Percentiles rank a stretch among this genome's conserved stretches.
Evolutionary conservation across 2,113 vertebrate species (phyloP).

Genomic region (Gambusia holbrooki): DNA sequence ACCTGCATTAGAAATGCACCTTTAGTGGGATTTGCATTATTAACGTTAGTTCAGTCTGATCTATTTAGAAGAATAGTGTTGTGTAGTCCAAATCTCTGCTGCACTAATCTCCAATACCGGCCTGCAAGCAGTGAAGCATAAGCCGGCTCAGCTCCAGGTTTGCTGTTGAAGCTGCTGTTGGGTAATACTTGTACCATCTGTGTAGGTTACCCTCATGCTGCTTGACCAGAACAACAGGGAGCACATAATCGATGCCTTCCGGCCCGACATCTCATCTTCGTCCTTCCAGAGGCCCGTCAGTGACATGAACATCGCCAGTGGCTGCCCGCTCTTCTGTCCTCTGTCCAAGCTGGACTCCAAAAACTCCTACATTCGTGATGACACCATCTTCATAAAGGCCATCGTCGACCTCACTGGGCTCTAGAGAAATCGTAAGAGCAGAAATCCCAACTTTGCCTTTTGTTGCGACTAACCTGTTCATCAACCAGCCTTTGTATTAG

Average conservation of each 20-base stretch:
- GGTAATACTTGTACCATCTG: slow-evolving; percentile 11
- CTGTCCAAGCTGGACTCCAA: slow-evolving; percentile 92
- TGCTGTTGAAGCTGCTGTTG: slow-evolving; percentile 6
- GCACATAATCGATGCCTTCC: slow-evolving; percentile 96
- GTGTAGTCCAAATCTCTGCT: not conserved
- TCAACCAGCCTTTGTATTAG: slow-evolving; percentile 21
- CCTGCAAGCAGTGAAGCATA: not conserved
- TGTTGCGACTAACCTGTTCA: slow-evolving; percentile 37
- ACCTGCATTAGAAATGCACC: too few relatives aligned
- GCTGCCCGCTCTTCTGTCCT: slow-evolving; percentile 96
- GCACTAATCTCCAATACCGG: not conserved
- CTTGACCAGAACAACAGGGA: slow-evolving; percentile 97
- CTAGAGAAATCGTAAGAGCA: slow-evolving; percentile 61
- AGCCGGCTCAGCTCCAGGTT: not conserved
- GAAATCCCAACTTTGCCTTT: slow-evolving; percentile 26
- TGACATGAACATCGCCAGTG: slow-evolving; percentile 98
- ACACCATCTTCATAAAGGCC: slow-evolving; percentile 97
- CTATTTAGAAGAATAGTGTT: too few relatives aligned
- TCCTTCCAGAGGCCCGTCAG: slow-evolving; percentile 95
- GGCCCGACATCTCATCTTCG: slow-evolving; percentile 91
- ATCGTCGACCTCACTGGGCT: slow-evolving; percentile 96
- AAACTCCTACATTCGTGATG: slow-evolving; percentile 93
- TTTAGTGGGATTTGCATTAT: too few relatives aligned
- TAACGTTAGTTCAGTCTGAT: too few relatives aligned
- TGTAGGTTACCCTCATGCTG: slow-evolving; percentile 95